phyloP scores from a whole-genome alignment of 2,797 vertebrate genomes.

The Iguana delicatissima region DNA sequence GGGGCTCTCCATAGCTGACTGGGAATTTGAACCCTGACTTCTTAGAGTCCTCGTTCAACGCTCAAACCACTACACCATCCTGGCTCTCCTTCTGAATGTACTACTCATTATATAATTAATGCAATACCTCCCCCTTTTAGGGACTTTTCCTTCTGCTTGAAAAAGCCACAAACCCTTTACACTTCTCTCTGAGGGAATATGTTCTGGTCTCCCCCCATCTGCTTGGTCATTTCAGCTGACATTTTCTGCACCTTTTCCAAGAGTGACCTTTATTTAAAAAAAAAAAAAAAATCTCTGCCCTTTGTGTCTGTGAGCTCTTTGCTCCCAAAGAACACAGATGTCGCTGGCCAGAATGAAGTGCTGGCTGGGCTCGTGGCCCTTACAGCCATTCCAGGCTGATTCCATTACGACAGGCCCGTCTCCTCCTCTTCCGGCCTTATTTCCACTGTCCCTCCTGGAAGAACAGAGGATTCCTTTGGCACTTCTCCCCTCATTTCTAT shows the following conservation, averaged over 20 bases:
- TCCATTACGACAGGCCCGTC: background rate
- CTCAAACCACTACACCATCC: too few species aligned
- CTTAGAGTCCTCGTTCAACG: too few species aligned
- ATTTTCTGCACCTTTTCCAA: background rate
- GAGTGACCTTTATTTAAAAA: background rate
- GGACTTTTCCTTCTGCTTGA: background rate
- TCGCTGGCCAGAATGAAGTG: background rate
- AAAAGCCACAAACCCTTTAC: background rate
- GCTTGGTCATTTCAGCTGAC: background rate
- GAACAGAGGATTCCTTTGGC: conserved; percentile 15
- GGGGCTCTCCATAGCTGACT: too few species aligned
- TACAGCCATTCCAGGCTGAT: background rate
- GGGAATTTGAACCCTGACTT: too few species aligned
- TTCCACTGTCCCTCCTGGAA: conserved; percentile 1
- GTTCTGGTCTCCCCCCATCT: background rate
- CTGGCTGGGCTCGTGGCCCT: background rate
- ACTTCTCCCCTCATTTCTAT: background rate
- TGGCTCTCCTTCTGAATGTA: too few species aligned
- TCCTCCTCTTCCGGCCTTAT: background rate
- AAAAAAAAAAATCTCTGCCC: background rate
- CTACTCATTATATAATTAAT: background rate
- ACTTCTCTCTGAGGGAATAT: background rate
- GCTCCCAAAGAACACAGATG: background rate
- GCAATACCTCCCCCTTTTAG: background rate
- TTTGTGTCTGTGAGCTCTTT: conserved; percentile 2